These are phyloP conservation scores for Ctenosaura bakeri DNA, from an alignment of 2,797 vertebrate genomes.

Conservation along the genomic window DNA sequence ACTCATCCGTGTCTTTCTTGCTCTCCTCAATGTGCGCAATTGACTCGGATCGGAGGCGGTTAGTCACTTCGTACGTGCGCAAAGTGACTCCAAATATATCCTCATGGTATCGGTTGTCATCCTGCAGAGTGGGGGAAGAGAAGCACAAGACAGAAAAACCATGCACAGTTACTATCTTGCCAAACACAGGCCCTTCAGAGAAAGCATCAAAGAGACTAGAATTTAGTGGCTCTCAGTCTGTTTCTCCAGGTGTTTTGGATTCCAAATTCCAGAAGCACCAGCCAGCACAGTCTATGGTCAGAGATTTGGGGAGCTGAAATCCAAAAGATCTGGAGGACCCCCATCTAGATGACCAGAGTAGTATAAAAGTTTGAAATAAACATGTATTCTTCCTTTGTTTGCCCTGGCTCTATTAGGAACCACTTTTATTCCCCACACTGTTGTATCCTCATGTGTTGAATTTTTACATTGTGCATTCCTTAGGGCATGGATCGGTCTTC, in stretches of 20 bases:
- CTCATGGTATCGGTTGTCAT: slow-evolving; percentile 97
- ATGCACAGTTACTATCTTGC: background rate
- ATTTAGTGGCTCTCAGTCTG: background rate
- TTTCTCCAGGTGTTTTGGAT: no score
- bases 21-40: slow-evolving; percentile 98
- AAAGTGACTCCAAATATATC: slow-evolving; percentile 99
- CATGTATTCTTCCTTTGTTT: background rate
- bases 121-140: slow-evolving; percentile 79
- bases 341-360: background rate
- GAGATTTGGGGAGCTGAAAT: no score
- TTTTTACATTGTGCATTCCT: background rate
- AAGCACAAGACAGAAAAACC: background rate
- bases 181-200: background rate
- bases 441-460: background rate
- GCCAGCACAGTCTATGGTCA: no score
- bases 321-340: background rate
- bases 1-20: slow-evolving; percentile 97
- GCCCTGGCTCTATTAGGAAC: background rate
- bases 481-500: background rate
- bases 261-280: no score
- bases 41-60: slow-evolving; percentile 96
- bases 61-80: slow-evolving; percentile 97
- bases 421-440: background rate
- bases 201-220: background rate
- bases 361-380: background rate